phyloP scores from a whole-genome alignment of 1,140 invertebrate species.

The Drosophila lacteicornis region DNA sequence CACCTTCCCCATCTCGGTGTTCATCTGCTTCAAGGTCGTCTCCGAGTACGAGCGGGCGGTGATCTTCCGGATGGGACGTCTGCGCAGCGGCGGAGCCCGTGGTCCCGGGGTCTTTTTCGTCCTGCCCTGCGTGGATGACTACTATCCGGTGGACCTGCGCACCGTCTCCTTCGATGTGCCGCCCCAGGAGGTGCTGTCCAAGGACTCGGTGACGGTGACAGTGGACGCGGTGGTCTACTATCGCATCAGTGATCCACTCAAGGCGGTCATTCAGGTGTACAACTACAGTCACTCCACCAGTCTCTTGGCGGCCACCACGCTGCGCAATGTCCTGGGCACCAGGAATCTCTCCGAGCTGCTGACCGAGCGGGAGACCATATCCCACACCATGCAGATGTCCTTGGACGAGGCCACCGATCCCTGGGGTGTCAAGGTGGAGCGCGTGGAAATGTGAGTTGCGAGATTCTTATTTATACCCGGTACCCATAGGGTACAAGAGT shows the following conservation, averaged over 20 bases:
- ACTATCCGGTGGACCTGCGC: conserved; percentile 94
- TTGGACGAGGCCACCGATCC: conserved; percentile 94
- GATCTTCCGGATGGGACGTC: conserved; percentile 94
- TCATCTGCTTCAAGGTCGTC: conserved; percentile 92
- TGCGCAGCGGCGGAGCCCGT: conserved; percentile 86
- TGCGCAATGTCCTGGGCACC: conserved; percentile 96
- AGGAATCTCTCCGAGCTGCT: conserved; percentile 90
- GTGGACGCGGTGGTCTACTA: conserved; percentile 98
- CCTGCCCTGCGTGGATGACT: conserved; percentile 95
- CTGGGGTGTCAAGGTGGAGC: conserved; percentile 98
- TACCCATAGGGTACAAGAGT: too few relatives aligned
- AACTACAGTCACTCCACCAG: conserved; percentile 93
- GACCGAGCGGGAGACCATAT: conserved; percentile 95
- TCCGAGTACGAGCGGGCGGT: conserved; percentile 94
- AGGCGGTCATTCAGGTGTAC: conserved; percentile 92
- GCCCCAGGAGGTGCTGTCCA: conserved; percentile 91
- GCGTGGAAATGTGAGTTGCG: conserved; percentile 95
- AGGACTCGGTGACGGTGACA: conserved; percentile 96
- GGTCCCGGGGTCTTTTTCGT: conserved; percentile 95
- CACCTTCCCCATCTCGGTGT: conserved; percentile 94
- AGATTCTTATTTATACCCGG: too few relatives aligned
- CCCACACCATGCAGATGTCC: conserved; percentile 83
- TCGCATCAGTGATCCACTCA: conserved; percentile 91
- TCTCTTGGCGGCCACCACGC: conserved; percentile 93
- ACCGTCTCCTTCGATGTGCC: conserved; percentile 88